Evolutionary conservation across 2,888 invertebrate genomes (phyloP).

Genomic region (Thyatira batis): DNA sequence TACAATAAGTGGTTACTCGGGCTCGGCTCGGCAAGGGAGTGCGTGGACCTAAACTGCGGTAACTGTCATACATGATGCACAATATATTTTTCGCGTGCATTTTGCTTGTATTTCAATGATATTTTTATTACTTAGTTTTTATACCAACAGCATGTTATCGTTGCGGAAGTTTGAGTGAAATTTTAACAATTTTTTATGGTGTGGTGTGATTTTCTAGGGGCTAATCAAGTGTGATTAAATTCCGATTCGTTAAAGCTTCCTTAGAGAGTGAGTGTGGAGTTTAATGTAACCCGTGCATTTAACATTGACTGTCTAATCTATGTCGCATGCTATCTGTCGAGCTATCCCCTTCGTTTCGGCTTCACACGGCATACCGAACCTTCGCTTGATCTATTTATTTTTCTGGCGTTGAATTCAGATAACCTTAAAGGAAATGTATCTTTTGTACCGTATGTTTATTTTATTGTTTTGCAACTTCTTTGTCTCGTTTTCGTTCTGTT

Average conservation of each 20-base stretch:
- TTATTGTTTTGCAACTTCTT: not conserved
- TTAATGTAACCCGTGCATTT: not conserved
- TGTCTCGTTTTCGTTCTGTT: not conserved
- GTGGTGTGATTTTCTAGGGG: not conserved
- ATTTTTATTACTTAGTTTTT: not conserved
- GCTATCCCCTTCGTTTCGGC: not conserved
- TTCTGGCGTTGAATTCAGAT: constrained; percentile 1
- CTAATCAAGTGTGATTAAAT: not conserved
- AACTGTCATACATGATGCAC: constrained; percentile 20
- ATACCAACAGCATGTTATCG: not conserved
- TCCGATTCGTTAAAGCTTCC: not conserved
- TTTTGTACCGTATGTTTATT: not conserved
- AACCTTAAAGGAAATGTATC: not conserved
- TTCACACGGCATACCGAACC: not conserved
- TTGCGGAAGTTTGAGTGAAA: not conserved
- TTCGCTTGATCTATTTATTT: constrained; percentile 3
- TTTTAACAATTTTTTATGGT: not conserved
- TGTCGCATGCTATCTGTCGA: not conserved
- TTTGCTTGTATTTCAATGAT: constrained; percentile 13
- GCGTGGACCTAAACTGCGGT: constrained; percentile 21
- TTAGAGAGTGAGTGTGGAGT: not conserved
- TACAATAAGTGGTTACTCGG: no score
- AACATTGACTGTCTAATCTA: not conserved
- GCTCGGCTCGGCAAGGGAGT: not conserved
- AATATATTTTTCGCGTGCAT: constrained; percentile 24